Base-by-base conservation (phyloP, 2,113 vertebrate genomes). In the Boleophthalmus pectinirostris region DNA sequence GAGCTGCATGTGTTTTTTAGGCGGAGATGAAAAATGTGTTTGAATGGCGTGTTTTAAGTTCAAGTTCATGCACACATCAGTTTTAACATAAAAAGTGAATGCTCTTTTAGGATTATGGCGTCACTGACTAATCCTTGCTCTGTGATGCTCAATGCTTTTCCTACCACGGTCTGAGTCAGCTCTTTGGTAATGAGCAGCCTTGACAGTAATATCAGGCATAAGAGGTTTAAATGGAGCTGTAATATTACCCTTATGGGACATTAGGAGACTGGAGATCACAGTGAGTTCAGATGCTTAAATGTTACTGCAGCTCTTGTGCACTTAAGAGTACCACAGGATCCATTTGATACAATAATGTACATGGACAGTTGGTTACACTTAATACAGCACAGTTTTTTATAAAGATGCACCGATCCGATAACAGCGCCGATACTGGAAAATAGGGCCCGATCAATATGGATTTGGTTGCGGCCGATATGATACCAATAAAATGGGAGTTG, bases 201-300 rank as follows among this genome's bases (percentile, higher is more conserved):
- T 80, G 79, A 89, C 76, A 80, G 83, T 88, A 77, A 87, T 82
- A 61, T 61, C 58, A 61, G 66, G 66, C 33, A 45, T 35, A 25
- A 67, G 73, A 77, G 79, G 75, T 83, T 83, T 86, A 83, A 87
- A 87, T 87, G 25, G 58, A 18, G 58, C 58, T 61, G 12, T 61
- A 29, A 61, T 61, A 20, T 35, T 33, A 33, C 18, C 24, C 15
- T 33, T 29, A 61, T 29, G 24, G 58, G 25, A 14, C 58, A 18
- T 33, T 33, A 33, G 25, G 25, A 14, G 58, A 29, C 15, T 18
- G 24, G 12, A 58, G 23, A 58, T 58, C 56, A 20, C 12, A 7
- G 4, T 5, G 56, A 58, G 56, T 58, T 58, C 56, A 58, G 56
- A 12, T 12, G 23, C 21, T 2, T n/a, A 33, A 33, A 61, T 54